Percentiles rank a stretch among this genome's conserved stretches.
Evolutionary conservation across 2,888 invertebrate species (phyloP).

Genomic region (Meiosimyza platycephala): DNA sequence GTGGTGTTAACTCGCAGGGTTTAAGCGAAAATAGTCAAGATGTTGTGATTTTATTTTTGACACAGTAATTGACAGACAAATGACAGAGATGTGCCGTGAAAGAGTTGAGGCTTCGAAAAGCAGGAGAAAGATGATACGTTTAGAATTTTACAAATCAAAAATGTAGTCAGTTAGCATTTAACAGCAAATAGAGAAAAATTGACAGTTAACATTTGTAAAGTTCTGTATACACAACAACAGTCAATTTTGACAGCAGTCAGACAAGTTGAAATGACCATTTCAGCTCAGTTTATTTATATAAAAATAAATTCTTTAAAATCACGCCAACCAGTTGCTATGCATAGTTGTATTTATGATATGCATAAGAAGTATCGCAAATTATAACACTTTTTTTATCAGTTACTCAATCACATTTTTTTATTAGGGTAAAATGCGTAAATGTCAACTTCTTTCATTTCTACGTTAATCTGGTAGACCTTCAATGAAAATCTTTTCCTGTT

Average conservation of each 20-base stretch:
- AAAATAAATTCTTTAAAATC: background rate
- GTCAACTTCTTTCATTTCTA: constrained; percentile 12
- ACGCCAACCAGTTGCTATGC: background rate
- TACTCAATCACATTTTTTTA: background rate
- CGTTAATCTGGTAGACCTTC: constrained; percentile 37
- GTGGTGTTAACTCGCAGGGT: constrained; percentile 37
- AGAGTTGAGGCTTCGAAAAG: no score
- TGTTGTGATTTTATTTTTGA: constrained; percentile 49
- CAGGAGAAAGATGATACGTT: no score
- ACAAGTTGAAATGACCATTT: no score
- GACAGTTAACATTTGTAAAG: no score
- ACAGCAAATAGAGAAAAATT: no score
- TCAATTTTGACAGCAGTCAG: no score
- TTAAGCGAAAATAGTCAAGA: constrained; percentile 42
- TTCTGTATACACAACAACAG: no score
- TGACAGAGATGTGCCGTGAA: background rate
- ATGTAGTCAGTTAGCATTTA: no score
- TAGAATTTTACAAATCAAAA: no score
- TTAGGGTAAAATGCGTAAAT: constrained; percentile 25
- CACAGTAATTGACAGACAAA: constrained; percentile 40
- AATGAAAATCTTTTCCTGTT: constrained; percentile 21
- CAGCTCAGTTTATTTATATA: no score
- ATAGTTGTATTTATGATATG: background rate
- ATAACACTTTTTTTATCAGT: background rate
- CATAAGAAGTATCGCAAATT: background rate